phyloP scores from a whole-genome alignment of 2,888 invertebrate species.

The Drosophila sordidula region DNA sequence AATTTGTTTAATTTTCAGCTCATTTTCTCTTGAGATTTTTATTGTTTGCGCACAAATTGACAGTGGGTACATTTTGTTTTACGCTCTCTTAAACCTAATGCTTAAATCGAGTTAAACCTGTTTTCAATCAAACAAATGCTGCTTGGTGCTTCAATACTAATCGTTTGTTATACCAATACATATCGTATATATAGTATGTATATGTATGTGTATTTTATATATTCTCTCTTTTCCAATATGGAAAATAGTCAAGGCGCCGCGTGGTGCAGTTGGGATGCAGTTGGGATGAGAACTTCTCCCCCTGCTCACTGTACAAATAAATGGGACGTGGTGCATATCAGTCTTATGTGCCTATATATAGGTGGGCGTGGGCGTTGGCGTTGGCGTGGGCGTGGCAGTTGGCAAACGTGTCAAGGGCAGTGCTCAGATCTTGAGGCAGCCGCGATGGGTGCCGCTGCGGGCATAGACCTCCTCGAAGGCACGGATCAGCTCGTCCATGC shows the following conservation, averaged over 20 bases:
- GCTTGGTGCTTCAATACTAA: conserved; percentile 74
- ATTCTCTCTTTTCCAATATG: conserved; percentile 68
- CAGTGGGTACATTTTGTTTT: conserved; percentile 26
- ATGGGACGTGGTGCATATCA: conserved; percentile 59
- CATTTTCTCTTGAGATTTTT: conserved; percentile 49
- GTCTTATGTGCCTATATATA: conserved; percentile 57
- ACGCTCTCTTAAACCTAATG: conserved; percentile 32
- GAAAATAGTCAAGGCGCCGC: conserved; percentile 60
- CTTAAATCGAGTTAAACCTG: conserved; percentile 67
- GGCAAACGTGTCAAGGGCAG: conserved; percentile 8
- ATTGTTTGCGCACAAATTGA: conserved; percentile 45
- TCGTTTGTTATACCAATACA: conserved; percentile 56
- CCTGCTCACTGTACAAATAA: conserved; percentile 27
- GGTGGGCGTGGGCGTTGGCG: conserved; percentile 14
- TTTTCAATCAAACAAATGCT: conserved; percentile 75
- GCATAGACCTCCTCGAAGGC: conserved; percentile 86
- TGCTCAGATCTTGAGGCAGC: conserved; percentile 76
- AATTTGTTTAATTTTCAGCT: conserved; percentile 9
- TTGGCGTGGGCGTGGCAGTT: conserved; percentile 9
- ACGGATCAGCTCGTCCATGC: conserved; percentile 95
- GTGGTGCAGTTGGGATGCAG: conserved; percentile 34
- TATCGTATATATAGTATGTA: conserved; percentile 11
- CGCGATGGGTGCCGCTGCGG: conserved; percentile 71
- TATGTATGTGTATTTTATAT: background rate
- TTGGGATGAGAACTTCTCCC: conserved; percentile 35